Evolutionary conservation across 2,888 invertebrate genomes (phyloP), one percentile per base, ranked within the genome.

Genomic region (Punctoribates punctum): DNA sequence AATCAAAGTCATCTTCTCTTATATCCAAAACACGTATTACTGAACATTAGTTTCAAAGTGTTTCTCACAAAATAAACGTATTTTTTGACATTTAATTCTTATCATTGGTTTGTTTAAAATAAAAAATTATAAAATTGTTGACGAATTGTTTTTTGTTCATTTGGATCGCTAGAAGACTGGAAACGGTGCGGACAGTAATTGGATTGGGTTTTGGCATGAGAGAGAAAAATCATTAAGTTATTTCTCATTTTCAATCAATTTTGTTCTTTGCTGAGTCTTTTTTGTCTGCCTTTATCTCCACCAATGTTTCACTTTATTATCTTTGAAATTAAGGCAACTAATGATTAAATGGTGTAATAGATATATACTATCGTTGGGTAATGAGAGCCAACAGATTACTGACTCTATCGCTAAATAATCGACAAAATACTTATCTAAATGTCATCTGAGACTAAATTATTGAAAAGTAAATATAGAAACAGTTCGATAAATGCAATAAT

Each of bases 341-440:
- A 60, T 60, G 60, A 60, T 60, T 60, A 27, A 27, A 60, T 27
- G 23, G 60, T 29, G 60, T 60, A 23, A 23, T 25, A 60, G 60
- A 60, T 60, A 60, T 23, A 60, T 60, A 27, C 34, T 34, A 34
- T 5, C 15, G 17, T 60, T 27, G 5, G 60, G 20, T 60, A 60
- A 60, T 60, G 60, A 60, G 27, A 29, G 17, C 20, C 60, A 60
- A 60, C 60, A 27, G 11, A 60, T 60, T 60, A 60, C 27, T 60
- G 34, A 23, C 13, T 27, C 20, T 60, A 29, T 25, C 27, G 25
- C 27, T 60, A 57, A 23, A 25, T 25, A 23, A 57, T 57, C 57
- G 57, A 57, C 60, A 27, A 60, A 27, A 60, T 23, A 60, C 17
- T 60, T 60, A 60, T 60, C 60, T 60, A 60, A 60, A 60, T 60